Conservation (phyloP, 1,140 invertebrate species). For the Cydia pomonella region DNA sequence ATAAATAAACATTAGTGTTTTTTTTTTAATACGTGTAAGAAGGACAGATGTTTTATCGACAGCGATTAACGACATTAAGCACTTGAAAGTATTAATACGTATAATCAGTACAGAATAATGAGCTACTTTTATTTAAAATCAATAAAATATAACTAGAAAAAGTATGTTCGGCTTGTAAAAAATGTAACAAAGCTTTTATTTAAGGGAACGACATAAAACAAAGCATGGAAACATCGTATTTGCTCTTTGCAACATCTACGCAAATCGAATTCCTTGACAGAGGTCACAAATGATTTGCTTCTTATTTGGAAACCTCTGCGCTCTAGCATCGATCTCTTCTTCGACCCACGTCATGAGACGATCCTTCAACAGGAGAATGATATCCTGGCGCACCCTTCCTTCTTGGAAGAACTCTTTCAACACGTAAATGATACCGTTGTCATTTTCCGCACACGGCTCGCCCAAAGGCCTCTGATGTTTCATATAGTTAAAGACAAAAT, state of each 20-base stretch:
- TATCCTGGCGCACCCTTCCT: slow-evolving; percentile 59
- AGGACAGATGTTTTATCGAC: no score
- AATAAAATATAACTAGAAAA: no score
- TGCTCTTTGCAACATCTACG: not conserved
- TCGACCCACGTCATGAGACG: slow-evolving; percentile 55
- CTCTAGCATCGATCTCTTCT: slow-evolving; percentile 49
- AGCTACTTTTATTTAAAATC: no score
- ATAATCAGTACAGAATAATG: no score
- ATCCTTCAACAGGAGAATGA: slow-evolving; percentile 61
- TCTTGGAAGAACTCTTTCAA: slow-evolving; percentile 75
- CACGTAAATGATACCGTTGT: slow-evolving; percentile 64
- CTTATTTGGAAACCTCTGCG: slow-evolving; percentile 53
- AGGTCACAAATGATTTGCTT: slow-evolving; percentile 53
- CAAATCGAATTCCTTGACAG: slow-evolving; percentile 63
- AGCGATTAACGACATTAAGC: no score
- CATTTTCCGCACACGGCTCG: slow-evolving; percentile 49
- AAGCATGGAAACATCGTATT: no score
- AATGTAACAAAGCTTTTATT: no score
- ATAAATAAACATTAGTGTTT: no score
- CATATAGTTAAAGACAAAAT: slow-evolving; percentile 72
- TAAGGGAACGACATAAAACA: no score
- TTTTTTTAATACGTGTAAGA: no score
- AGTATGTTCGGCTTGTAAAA: no score
- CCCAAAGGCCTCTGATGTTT: slow-evolving; percentile 67
- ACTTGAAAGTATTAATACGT: no score